These are phyloP conservation scores for Amiota communis DNA, from an alignment of 2,888 invertebrate genomes.

Conservation along the genomic window DNA sequence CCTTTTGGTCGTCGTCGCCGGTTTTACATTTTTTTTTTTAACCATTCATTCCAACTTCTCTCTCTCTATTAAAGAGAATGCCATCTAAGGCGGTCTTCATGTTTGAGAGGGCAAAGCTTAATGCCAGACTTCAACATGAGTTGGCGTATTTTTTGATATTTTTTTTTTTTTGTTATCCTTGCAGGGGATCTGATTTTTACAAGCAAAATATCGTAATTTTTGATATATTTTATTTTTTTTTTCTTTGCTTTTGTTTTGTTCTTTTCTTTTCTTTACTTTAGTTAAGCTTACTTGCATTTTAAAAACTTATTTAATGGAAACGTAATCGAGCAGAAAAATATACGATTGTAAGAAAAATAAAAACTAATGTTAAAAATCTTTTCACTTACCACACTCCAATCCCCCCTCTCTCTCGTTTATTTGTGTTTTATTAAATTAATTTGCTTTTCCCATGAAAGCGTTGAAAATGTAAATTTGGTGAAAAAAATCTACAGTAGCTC, in stretches of 20 bases:
- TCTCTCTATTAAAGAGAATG: background rate
- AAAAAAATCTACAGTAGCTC: slow-evolving; percentile 10
- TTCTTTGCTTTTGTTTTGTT: slow-evolving; percentile 6
- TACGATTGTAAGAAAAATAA: slow-evolving; percentile 7
- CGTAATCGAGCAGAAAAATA: slow-evolving; percentile 70
- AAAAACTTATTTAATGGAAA: slow-evolving; percentile 63
- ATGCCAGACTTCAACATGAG: slow-evolving; percentile 50
- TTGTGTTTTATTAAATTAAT: too few relatives aligned
- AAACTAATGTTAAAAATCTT: background rate
- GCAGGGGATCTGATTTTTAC: slow-evolving; percentile 44
- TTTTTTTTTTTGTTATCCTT: slow-evolving; percentile 45
- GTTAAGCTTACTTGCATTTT: slow-evolving; percentile 62
- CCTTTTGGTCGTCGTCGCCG: slow-evolving; percentile 54
- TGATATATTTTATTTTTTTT: background rate
- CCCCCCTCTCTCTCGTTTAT: too few relatives aligned
- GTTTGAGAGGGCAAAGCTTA: slow-evolving; percentile 1
- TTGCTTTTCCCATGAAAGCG: background rate
- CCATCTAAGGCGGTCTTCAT: slow-evolving; percentile 12
- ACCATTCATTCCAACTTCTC: background rate
- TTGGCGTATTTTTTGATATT: slow-evolving; percentile 43
- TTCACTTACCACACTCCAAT: too few relatives aligned
- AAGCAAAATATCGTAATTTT: slow-evolving; percentile 4
- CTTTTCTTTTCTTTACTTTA: slow-evolving; percentile 44
- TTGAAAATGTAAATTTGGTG: background rate
- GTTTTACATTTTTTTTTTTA: slow-evolving; percentile 30